Evolutionary conservation across 37 sponge, comb jelly and placozoan genomes (phyloP).

Genomic region (Spongilla lacustris): DNA sequence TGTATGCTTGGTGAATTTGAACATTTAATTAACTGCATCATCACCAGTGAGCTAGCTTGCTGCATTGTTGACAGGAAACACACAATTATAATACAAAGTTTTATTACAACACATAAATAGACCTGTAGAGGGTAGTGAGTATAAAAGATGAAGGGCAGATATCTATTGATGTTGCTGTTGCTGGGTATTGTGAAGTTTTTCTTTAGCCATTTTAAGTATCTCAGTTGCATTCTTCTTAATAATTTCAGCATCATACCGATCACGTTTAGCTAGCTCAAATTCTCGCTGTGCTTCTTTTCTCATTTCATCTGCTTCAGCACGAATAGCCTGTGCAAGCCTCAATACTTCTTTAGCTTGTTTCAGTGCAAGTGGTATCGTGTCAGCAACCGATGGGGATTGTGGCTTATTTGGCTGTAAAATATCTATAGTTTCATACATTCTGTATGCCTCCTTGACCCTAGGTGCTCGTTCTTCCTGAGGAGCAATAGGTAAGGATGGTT

Average conservation of each 20-base stretch:
- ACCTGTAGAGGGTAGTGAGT: no score
- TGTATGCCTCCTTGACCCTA: not conserved
- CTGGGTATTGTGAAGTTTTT: conserved; percentile 32
- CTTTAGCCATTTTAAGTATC: conserved; percentile 76
- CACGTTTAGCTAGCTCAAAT: conserved; percentile 61
- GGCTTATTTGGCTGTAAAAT: no score
- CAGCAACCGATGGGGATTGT: not conserved
- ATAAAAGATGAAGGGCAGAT: no score
- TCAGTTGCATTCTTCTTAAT: conserved; percentile 75
- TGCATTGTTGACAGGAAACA: no score
- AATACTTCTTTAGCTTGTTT: conserved; percentile 72
- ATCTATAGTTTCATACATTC: not conserved
- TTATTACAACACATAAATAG: no score
- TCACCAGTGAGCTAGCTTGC: no score
- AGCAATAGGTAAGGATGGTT: no score
- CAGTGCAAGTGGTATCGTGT: conserved; percentile 34
- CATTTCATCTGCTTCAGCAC: conserved; percentile 68
- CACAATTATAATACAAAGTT: no score
- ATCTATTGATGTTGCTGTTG: no score
- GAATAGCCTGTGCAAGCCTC: conserved; percentile 58
- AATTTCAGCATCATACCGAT: conserved; percentile 71
- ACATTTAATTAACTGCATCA: no score
- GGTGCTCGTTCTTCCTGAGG: no score
- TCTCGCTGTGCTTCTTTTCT: conserved; percentile 59
- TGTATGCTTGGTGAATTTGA: no score